A percentile compares a stretch with the other conserved stretches of the same genome.
These are phyloP conservation scores for Drosophila ficusphila DNA, from an alignment of 1,140 invertebrate genomes.

Conservation along the genomic window DNA sequence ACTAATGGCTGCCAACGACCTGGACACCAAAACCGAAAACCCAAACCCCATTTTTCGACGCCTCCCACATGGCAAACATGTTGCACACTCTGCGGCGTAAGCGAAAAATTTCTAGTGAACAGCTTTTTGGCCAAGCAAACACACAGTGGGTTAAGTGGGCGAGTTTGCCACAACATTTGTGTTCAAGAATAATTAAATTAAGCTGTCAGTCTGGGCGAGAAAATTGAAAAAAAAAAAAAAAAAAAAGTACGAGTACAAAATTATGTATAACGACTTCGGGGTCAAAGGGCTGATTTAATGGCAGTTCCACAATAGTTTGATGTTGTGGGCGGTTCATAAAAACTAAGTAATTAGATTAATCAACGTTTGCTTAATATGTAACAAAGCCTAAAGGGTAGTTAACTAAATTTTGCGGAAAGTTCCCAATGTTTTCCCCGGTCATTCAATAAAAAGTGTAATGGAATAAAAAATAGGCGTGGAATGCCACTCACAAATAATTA, in stretches of 20 bases:
- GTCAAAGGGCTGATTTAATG: slow-evolving; percentile 1
- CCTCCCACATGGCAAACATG: slow-evolving; percentile 60
- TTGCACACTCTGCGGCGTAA: slow-evolving; percentile 67
- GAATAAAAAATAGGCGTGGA: no score
- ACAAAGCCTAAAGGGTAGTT: background rate
- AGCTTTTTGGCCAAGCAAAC: slow-evolving; percentile 36
- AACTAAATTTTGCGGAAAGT: background rate
- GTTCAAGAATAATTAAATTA: slow-evolving; percentile 46
- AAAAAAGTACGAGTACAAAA: background rate
- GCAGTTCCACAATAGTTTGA: background rate
- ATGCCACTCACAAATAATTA: no score
- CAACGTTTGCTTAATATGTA: background rate
- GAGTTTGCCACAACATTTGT: slow-evolving; percentile 37
- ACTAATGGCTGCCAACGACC: slow-evolving; percentile 72
- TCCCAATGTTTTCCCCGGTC: no score
- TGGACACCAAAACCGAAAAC: slow-evolving; percentile 21
- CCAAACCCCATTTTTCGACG: background rate
- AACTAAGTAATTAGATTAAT: background rate
- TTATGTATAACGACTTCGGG: background rate
- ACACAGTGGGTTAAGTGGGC: background rate
- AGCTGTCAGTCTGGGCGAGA: slow-evolving; percentile 11
- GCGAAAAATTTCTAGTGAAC: slow-evolving; percentile 50
- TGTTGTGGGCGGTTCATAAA: background rate
- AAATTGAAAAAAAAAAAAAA: background rate
- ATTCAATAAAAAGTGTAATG: no score